Evolutionary conservation across 1,140 invertebrate genomes (phyloP), one percentile per base, ranked within the genome.

Genomic region (Saxidomus purpurata): DNA sequence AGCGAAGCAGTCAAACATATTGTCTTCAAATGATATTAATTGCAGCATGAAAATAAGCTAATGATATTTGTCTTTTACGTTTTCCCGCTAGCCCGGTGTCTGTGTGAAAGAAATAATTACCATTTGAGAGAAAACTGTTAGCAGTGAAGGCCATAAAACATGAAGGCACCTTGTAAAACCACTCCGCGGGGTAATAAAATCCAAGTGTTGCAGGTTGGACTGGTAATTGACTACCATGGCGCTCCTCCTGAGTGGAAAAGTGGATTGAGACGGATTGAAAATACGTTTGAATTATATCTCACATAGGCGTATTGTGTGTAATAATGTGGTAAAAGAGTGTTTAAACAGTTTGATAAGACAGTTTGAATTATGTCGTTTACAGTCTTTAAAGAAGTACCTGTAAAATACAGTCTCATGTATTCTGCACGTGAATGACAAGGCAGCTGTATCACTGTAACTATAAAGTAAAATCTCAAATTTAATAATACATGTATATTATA

Each of bases 11-110:
- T 79, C 76, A 55, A 55, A 34, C 76, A 79, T 22, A 9, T 28
- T 77, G 74, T 77, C 74, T 77, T 49, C 74, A 52, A 77, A 77
- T 77, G 74, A 28, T 77, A 52, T n/a, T 77, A 77, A 77, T 77
- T 77, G 74, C 13, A 22, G 47, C 74, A 52, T 52, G 74, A 28
- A 77, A 52, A 34, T 49, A 40, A 49, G 22, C 40, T 52, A 77
- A 52, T 77, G 40, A 52, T 49, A 49, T 77, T 77, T 77, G 40
- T 49, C 74, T 47, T 52, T 47, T 71, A n/a, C 67, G 36, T 71
- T 36, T 38, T 19, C 34, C 74, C n/a, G 47, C 74, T 31, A n/a
- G 43, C 43, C 40, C 40, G 25, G 74, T 31, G 67, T 71, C 34
- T 71, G 17, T 17, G 15, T 71, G 40, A 77, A 19, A 52, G 40